These are phyloP conservation scores for Semnornis frantzii DNA, from an alignment of 2,113 vertebrate genomes.

Conservation along the genomic window DNA sequence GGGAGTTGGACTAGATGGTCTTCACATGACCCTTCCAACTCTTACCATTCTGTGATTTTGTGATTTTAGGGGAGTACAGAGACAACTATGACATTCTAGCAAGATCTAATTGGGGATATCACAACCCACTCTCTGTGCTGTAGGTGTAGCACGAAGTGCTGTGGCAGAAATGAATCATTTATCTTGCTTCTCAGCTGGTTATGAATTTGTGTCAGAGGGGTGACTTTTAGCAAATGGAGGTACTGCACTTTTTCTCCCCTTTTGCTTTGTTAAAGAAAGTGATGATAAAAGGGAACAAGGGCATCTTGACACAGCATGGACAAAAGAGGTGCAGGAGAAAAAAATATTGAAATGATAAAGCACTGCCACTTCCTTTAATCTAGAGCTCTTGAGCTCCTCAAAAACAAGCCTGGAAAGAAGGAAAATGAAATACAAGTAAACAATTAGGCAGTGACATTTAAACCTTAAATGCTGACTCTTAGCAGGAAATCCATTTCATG, in stretches of 20 bases:
- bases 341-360: neutral
- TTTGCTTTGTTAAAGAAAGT: neutral
- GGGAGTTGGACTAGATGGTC: no score
- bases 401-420: neutral
- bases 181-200: neutral
- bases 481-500: neutral
- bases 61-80: neutral
- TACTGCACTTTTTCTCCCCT: neutral
- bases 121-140: neutral
- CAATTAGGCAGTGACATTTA: neutral
- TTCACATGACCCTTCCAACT: no score
- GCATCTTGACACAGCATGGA: rapidly evolving
- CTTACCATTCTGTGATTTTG: no score
- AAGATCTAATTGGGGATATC: neutral
- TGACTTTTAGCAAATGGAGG: neutral
- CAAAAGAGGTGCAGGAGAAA: neutral
- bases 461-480: neutral
- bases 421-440: neutral
- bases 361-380: neutral
- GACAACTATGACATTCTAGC: neutral
- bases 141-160: neutral
- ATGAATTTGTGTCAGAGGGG: neutral
- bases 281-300: neutral
- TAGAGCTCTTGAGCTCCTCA: neutral
- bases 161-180: neutral